These are phyloP conservation scores for Schizothorax lantsangensis DNA, from an alignment of 2,797 vertebrate genomes.

Conservation along the genomic window DNA sequence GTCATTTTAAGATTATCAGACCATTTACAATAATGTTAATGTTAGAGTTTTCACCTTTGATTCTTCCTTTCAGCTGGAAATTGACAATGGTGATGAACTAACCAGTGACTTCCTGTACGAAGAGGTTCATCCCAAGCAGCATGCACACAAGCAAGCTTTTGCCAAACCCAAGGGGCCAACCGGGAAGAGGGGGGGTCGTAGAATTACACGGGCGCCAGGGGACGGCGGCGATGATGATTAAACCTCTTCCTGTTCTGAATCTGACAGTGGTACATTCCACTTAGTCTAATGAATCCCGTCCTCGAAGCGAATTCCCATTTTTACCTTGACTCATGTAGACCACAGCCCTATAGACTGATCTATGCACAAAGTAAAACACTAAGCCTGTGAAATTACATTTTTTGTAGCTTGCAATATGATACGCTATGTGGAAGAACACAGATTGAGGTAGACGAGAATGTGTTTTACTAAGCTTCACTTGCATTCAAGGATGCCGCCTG, in stretches of 20 bases:
- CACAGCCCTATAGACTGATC: slow-evolving; percentile 59
- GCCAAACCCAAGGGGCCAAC: slow-evolving; percentile 88
- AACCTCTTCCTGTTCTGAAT: slow-evolving; percentile 44
- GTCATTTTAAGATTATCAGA: neutral
- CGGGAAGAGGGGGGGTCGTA: slow-evolving; percentile 85
- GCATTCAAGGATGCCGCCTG: slow-evolving; percentile 33
- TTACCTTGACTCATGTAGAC: slow-evolving; percentile 50
- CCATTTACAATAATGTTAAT: neutral
- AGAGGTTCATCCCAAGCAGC: slow-evolving; percentile 89
- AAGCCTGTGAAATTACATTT: slow-evolving; percentile 51
- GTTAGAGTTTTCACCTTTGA: neutral
- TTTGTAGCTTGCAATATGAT: slow-evolving; percentile 52
- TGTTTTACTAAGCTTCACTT: slow-evolving; percentile 33
- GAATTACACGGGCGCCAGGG: slow-evolving; percentile 84
- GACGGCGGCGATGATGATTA: slow-evolving; percentile 82
- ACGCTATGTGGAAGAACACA: slow-evolving; percentile 28
- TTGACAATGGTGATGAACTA: slow-evolving; percentile 87
- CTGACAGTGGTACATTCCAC: slow-evolving; percentile 57
- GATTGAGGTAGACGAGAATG: slow-evolving; percentile 53
- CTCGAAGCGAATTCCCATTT: slow-evolving; percentile 35
- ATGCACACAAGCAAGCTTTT: slow-evolving; percentile 87
- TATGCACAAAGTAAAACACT: slow-evolving; percentile 63
- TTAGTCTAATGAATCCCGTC: slow-evolving; percentile 44
- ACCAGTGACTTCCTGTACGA: slow-evolving; percentile 88
- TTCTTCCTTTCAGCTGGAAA: slow-evolving; percentile 80